Evolutionary conservation across 2,797 vertebrate genomes (phyloP).

Genomic region (Lateolabrax maculatus): DNA sequence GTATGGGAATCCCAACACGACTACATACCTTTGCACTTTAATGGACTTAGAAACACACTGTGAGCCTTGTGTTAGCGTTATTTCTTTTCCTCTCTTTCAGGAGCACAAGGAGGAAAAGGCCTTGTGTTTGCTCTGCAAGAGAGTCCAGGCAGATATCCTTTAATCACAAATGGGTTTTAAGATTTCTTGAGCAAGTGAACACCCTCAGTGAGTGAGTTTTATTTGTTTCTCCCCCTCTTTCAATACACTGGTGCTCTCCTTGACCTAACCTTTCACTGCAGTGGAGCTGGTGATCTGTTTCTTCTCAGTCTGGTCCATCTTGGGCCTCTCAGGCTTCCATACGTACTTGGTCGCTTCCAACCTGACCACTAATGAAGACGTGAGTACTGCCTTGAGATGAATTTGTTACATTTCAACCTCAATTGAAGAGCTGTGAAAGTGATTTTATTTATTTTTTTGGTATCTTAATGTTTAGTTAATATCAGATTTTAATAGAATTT

Average conservation of each 20-base stretch:
- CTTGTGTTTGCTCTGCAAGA: slow-evolving; percentile 91
- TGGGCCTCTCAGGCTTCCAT: slow-evolving; percentile 99
- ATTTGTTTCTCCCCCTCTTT: not conserved
- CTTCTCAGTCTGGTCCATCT: slow-evolving; percentile 98
- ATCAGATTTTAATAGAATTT: not conserved
- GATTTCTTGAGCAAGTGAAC: not conserved
- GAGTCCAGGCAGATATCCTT: slow-evolving; percentile 99
- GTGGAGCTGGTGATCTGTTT: slow-evolving; percentile 97
- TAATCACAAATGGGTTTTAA: slow-evolving; percentile 11
- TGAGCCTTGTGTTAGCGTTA: not conserved
- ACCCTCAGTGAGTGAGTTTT: not conserved
- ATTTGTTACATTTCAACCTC: not conserved
- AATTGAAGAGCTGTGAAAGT: not conserved
- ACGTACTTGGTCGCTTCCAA: slow-evolving; percentile 97
- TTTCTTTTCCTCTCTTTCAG: slow-evolving; percentile 76
- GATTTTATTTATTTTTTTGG: not conserved
- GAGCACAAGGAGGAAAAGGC: slow-evolving; percentile 88
- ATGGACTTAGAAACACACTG: not conserved
- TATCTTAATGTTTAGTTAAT: not conserved
- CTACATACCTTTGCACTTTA: not conserved
- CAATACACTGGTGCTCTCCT: slow-evolving; percentile 74
- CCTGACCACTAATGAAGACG: slow-evolving; percentile 96
- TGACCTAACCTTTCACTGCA: slow-evolving; percentile 88
- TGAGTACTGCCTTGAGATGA: slow-evolving; percentile 81
- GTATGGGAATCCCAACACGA: not conserved